phyloP scores from a whole-genome alignment of 1,140 invertebrate genomes.

The Watersipora subatra region DNA sequence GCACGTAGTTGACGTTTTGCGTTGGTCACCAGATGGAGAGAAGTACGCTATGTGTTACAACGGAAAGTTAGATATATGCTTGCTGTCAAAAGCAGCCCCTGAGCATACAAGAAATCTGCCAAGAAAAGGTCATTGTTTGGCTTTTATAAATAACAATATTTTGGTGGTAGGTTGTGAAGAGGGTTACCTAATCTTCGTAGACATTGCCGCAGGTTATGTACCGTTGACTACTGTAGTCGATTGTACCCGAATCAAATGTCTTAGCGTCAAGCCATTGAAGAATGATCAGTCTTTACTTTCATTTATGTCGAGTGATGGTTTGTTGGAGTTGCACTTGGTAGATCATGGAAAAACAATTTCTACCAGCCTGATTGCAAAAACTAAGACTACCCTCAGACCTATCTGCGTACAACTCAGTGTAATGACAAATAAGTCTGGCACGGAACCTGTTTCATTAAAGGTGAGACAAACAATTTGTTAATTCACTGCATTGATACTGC shows the following conservation, averaged over 20 bases:
- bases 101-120: neutral
- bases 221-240: neutral
- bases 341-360: too few relatives aligned
- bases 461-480: too few relatives aligned
- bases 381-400: too few relatives aligned
- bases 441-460: too few relatives aligned
- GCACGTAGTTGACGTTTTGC: slow-evolving; percentile 33
- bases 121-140: neutral
- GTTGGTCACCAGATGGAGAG: slow-evolving; percentile 50
- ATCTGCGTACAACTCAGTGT: too few relatives aligned
- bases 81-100: slow-evolving; percentile 34
- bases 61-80: slow-evolving; percentile 59
- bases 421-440: too few relatives aligned
- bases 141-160: neutral
- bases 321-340: too few relatives aligned
- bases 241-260: neutral
- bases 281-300: too few relatives aligned
- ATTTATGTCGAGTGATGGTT: too few relatives aligned
- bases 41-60: slow-evolving; percentile 59
- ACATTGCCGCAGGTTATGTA: neutral
- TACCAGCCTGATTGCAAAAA: too few relatives aligned
- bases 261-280: too few relatives aligned
- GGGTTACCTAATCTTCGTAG: neutral
- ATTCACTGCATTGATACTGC: too few relatives aligned
- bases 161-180: neutral